Evolutionary conservation across 2,113 vertebrate species (phyloP).

Genomic region (Coreoperca whiteheadi): DNA sequence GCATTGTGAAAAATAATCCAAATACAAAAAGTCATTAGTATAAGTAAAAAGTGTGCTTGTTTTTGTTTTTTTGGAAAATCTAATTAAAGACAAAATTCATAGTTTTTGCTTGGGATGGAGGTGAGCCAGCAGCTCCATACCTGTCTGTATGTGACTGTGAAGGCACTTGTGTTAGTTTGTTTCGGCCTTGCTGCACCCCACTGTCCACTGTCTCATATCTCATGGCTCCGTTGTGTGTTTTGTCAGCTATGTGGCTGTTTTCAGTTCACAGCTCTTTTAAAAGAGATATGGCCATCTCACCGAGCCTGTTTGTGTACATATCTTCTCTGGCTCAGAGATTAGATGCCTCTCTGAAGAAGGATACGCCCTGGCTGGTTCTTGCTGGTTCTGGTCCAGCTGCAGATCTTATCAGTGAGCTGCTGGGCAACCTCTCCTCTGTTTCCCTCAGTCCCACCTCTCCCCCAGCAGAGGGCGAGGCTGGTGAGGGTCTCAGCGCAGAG

Average conservation of each 20-base stretch:
- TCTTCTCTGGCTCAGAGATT: slow-evolving; percentile 76
- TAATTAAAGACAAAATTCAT: no score
- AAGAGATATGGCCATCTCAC: neutral
- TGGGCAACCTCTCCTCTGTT: slow-evolving; percentile 65
- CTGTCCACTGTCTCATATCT: neutral
- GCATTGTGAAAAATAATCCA: no score
- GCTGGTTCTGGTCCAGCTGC: slow-evolving; percentile 87
- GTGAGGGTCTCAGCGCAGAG: slow-evolving; percentile 44
- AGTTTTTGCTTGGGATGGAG: no score
- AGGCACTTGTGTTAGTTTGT: neutral
- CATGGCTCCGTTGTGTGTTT: neutral
- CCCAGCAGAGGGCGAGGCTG: slow-evolving; percentile 13
- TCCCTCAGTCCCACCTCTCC: slow-evolving; percentile 43
- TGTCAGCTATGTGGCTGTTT: neutral
- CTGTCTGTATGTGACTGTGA: neutral
- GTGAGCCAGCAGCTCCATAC: neutral
- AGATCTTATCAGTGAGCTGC: slow-evolving; percentile 85
- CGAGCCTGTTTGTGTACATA: neutral
- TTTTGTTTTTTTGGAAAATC: no score
- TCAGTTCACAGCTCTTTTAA: neutral
- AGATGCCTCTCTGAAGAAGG: slow-evolving; percentile 82
- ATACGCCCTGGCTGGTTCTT: slow-evolving; percentile 88
- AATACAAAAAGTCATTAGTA: no score
- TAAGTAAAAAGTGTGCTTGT: no score
- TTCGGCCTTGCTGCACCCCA: neutral